Evolutionary conservation across 2,888 invertebrate species (phyloP), one percentile per base, ranked within the genome.

Genomic region (Mamestra brassicae): DNA sequence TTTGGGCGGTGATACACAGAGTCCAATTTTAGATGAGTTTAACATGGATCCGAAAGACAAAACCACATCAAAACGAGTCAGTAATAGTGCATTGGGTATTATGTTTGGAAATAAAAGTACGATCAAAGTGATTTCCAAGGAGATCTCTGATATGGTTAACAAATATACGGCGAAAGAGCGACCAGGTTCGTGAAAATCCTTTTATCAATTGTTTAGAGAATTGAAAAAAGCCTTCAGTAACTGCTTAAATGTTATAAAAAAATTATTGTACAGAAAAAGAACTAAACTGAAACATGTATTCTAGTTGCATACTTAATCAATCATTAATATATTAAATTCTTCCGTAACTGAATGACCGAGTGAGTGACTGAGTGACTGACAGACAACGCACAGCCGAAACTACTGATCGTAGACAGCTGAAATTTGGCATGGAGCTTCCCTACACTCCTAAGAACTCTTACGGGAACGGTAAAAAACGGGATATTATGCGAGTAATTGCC

Each of bases 91-190:
- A 13, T 0, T 75, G 17, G 52, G 67, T 1, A 0, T 75, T 38
- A 42, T 52, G n/a, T 63, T 75, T 4, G 76, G 65, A 10, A 66
- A 81, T 17, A 57, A 38, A 74, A 81, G 15, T 4, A 4, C 67
- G 10, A 17, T 58, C 3, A 34, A 11, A n/a, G 3, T 81, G 2
- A 0, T 78, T 26, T 11, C 64, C 26, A 36, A 47, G 4, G 76
- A 74, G n/a, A 1, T 75, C 1, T 4, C 45, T 26, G 47, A 54
- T 52, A 7, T 65, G 10, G 15, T 63, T 10, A 15, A n/a, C n/a
- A 75, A 2, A 6, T n/a, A 62, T 0, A 7, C 10, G 1, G 0
- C n/a, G 10, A 15, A 75, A 0, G 0, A 11, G 4, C 26, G 78
- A 36, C 66, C 57, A 62, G 52, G 78, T 78, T 47, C 3, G 76